phyloP scores from a whole-genome alignment of 2,888 invertebrate species.

The Escarpia spicata region DNA sequence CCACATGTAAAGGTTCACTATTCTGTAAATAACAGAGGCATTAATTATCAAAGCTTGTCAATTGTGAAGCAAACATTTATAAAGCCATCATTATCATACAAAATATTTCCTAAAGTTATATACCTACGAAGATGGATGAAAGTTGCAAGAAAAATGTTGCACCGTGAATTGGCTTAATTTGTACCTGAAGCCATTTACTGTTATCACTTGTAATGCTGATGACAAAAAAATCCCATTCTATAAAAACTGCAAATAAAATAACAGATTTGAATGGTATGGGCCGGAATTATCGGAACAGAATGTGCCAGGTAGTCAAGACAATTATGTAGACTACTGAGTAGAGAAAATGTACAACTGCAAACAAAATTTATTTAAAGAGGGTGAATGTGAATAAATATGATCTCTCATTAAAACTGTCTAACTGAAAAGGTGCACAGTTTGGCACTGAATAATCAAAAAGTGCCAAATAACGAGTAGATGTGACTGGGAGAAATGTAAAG shows the following conservation, averaged over 20 bases:
- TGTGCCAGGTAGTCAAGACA: background rate
- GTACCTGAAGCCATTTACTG: background rate
- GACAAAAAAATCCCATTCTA: background rate
- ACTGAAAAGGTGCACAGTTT: background rate
- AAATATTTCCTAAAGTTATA: background rate
- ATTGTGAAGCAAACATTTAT: background rate
- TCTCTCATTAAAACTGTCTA: background rate
- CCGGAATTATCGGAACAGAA: background rate
- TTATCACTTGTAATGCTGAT: background rate
- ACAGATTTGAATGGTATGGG: background rate
- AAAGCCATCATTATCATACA: background rate
- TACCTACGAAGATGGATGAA: background rate
- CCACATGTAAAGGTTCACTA: background rate
- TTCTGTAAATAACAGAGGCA: background rate
- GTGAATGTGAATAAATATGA: background rate
- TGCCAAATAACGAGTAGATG: background rate
- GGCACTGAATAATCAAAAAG: background rate
- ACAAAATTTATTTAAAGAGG: background rate
- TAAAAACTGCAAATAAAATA: background rate
- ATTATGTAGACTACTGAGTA: background rate
- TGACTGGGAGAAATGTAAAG: background rate
- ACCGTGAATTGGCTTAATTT: background rate
- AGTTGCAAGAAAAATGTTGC: background rate
- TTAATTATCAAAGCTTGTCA: background rate
- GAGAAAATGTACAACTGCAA: background rate